These are phyloP conservation scores for Halesus radiatus DNA, from an alignment of 1,140 invertebrate genomes.

Conservation along the genomic window DNA sequence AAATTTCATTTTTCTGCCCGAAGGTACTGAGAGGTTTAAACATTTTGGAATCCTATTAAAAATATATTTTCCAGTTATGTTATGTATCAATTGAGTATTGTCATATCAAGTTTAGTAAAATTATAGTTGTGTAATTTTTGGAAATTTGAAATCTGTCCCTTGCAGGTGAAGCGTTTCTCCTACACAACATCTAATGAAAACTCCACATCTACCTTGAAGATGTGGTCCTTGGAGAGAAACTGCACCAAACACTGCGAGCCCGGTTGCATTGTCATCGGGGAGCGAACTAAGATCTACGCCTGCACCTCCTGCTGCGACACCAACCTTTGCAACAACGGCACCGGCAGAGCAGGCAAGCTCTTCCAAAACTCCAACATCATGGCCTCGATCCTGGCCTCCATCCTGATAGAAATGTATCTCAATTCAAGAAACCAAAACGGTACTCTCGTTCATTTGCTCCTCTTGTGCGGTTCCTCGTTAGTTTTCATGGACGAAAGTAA, in stretches of 20 bases:
- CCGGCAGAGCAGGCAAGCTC: conserved; percentile 62
- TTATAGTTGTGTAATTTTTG: no score
- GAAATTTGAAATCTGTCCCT: conserved; percentile 21
- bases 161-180: conserved; percentile 85
- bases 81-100: no score
- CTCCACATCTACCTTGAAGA: conserved; percentile 78
- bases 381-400: conserved; percentile 4
- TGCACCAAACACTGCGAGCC: conserved; percentile 86
- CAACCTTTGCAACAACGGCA: conserved; percentile 83
- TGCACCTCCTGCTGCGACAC: conserved; percentile 86
- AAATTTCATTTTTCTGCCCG: no score
- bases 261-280: conserved; percentile 88
- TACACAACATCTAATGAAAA: conserved; percentile 87
- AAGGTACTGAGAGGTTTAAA: no score
- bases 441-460: neutral
- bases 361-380: neutral
- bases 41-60: no score
- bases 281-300: conserved; percentile 86
- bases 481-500: neutral
- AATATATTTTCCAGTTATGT: no score
- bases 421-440: conserved; percentile 8
- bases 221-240: conserved; percentile 87
- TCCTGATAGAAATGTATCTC: conserved; percentile 5
- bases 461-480: conserved; percentile 11
- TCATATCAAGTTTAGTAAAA: no score